Base-by-base conservation (phyloP, 35 echinoderm and acorn worm genomes). In the Anneissia japonica region DNA sequence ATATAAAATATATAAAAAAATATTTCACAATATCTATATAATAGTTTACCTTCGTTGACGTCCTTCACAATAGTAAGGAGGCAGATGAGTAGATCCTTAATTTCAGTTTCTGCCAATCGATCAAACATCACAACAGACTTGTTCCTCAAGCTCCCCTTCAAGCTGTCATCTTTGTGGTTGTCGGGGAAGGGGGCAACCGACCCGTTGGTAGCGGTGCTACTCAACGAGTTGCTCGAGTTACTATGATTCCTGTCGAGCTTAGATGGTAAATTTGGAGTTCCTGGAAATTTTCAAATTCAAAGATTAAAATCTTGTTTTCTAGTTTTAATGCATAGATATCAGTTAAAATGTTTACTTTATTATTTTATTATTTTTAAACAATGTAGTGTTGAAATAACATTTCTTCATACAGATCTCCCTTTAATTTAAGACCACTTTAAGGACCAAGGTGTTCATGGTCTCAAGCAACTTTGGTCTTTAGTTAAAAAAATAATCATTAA, bases 61-160 rank as follows among this genome's bases (percentile, higher is more conserved):
- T 99, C 94, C 89, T 99, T 99, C 43, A 99, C 39, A 35, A 99
- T 91, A 74, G 91, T 92, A 12, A 99, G 89, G 23, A 99, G 76
- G 77, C 89, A 94, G 14, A 99, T 38, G 6, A 99, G 41, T 4
- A 99, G 86, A 84, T 99, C 96, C 76, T 99, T 99, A 72, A 99
- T 91, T 81, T 99, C 96, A 74, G 91, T 88, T 33, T 93, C 92
- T 31, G 91, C 72, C 2, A 99, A 72, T 64, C 91, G 94, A 74
- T 99, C 96, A 64, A 90, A 93, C 87, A 91, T 94, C 9, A 64
- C 51, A 6, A 64, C 51, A 64, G 51, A 64, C 26, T 64, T 64
- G 1, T 9, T 19, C 51, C 51, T 64, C 51, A 64, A 19, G 51
- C 51, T 64, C 9, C 51, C 51, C 51, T 64, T 9, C 1, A 9